These are phyloP conservation scores for Psilanteris sp. DNA, from an alignment of 1,140 invertebrate species.

Conservation along the genomic window DNA sequence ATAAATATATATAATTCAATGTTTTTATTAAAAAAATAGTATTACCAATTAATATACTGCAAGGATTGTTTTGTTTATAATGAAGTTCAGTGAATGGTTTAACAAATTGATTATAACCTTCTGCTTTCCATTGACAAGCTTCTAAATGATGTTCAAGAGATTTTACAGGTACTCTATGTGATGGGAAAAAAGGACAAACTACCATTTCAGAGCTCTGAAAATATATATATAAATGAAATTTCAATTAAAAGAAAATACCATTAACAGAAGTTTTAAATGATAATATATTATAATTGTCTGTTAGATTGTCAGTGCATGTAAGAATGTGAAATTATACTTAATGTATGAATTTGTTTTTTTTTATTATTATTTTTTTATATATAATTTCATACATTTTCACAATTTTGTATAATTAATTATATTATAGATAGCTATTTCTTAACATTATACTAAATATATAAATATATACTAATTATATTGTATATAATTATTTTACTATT, in stretches of 20 bases:
- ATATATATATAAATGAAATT: background rate
- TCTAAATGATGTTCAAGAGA: conserved; percentile 75
- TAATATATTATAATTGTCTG: too few species aligned
- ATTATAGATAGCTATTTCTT: too few species aligned
- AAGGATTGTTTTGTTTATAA: conserved; percentile 38
- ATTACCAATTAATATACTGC: conserved; percentile 74
- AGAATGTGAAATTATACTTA: too few species aligned
- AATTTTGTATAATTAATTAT: too few species aligned
- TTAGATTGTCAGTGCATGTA: too few species aligned
- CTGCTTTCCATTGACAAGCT: conserved; percentile 77
- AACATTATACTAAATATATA: too few species aligned
- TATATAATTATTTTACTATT: too few species aligned
- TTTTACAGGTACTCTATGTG: conserved; percentile 75
- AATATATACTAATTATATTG: too few species aligned
- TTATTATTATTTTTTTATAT: too few species aligned
- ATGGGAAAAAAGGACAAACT: conserved; percentile 76
- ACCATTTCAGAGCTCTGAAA: conserved; percentile 65
- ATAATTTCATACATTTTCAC: too few species aligned
- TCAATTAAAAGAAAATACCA: background rate
- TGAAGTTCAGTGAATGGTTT: conserved; percentile 76
- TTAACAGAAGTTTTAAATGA: too few species aligned
- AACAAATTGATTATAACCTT: conserved; percentile 78
- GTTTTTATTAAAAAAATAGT: conserved; percentile 1
- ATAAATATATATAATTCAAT: conserved; percentile 7
- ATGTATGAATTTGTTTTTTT: too few species aligned